Percentiles rank a stretch among this genome's conserved stretches.
These are phyloP conservation scores for Melanostoma mellinum DNA, from an alignment of 2,888 invertebrate species.

Conservation along the genomic window DNA sequence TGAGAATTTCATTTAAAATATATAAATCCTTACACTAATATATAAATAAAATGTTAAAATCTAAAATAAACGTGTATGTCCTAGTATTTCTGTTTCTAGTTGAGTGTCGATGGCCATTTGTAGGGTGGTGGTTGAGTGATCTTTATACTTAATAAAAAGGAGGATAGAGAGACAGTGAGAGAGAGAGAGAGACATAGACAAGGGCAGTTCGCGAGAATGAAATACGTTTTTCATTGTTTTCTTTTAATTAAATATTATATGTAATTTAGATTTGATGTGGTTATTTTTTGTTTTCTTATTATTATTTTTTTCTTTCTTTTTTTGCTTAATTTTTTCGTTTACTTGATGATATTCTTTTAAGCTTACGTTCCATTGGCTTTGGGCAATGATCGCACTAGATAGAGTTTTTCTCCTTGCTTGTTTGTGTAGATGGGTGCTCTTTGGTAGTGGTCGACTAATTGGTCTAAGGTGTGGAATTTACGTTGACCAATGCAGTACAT, in stretches of 20 bases:
- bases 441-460: slow-evolving; percentile 98
- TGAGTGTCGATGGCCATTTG: slow-evolving; percentile 63
- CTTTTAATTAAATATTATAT: slow-evolving; percentile 45
- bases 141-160: slow-evolving; percentile 53
- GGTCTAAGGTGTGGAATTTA: slow-evolving; percentile 97
- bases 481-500: slow-evolving; percentile 99
- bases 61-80: slow-evolving; percentile 62
- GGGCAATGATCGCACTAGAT: slow-evolving; percentile 96
- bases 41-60: slow-evolving; percentile 67
- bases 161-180: slow-evolving; percentile 36
- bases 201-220: slow-evolving; percentile 46
- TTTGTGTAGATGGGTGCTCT: slow-evolving; percentile 99
- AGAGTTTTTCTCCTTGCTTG: slow-evolving; percentile 98
- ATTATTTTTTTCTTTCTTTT: not conserved
- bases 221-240: slow-evolving; percentile 48
- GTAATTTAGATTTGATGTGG: slow-evolving; percentile 58
- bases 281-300: slow-evolving; percentile 44
- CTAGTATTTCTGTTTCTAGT: slow-evolving; percentile 64
- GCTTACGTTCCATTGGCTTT: slow-evolving; percentile 83
- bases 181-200: slow-evolving; percentile 39
- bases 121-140: slow-evolving; percentile 16
- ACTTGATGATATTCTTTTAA: slow-evolving; percentile 31
- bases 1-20: slow-evolving; percentile 61
- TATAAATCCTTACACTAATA: slow-evolving; percentile 56
- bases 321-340: slow-evolving; percentile 21